Percentiles rank a stretch among this genome's conserved stretches.
Conservation (phyloP, 1,140 invertebrate genomes). For the Drosophila kohkoa region DNA sequence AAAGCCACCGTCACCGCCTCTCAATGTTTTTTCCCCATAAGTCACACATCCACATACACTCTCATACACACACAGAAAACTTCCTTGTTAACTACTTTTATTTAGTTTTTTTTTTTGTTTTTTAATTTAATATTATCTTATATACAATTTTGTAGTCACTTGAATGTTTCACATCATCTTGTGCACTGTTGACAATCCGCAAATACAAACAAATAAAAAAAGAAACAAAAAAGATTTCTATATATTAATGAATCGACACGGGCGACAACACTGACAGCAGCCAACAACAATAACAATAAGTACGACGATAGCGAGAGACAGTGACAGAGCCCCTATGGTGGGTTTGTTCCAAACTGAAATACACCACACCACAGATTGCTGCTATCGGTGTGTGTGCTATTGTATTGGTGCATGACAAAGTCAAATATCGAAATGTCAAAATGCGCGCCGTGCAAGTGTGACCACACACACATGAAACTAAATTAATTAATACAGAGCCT, state of each 20-base stretch:
- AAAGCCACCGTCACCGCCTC: conserved; percentile 42
- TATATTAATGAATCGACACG: conserved; percentile 40
- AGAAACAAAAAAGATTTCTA: not conserved
- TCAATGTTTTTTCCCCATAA: conserved; percentile 23
- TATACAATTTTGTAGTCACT: conserved; percentile 27
- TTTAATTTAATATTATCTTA: conserved; percentile 6
- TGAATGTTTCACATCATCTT: conserved; percentile 37
- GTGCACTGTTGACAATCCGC: conserved; percentile 34
- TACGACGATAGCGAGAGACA: conserved; percentile 41
- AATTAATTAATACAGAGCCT: conserved; percentile 4
- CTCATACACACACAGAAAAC: not conserved
- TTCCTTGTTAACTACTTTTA: not conserved
- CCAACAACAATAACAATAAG: conserved; percentile 40
- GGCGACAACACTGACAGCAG: conserved; percentile 50
- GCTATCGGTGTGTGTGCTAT: conserved; percentile 27
- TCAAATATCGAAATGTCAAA: conserved; percentile 54
- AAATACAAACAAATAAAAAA: conserved; percentile 27
- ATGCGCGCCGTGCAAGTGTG: conserved; percentile 43
- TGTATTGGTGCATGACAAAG: conserved; percentile 47
- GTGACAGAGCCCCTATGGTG: conserved; percentile 51
- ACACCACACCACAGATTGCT: conserved; percentile 39
- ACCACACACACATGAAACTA: conserved; percentile 1
- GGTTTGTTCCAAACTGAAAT: conserved; percentile 9
- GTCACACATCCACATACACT: not conserved
- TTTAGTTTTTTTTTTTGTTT: not conserved